Base-by-base conservation (phyloP, 2,888 invertebrate species). In the Caenorhabditis drosophilae region DNA sequence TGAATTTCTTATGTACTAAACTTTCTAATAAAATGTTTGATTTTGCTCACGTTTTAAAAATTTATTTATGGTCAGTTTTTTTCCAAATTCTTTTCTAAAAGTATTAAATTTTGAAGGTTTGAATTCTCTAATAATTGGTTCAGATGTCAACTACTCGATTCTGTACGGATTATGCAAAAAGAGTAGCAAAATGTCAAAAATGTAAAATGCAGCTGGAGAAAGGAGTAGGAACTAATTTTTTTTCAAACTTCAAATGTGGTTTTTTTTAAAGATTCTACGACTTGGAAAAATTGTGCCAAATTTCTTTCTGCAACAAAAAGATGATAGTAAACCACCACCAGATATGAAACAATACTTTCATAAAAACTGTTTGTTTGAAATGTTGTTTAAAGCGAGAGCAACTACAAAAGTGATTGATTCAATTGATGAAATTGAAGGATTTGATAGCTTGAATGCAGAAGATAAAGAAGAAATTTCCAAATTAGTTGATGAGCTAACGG, bases 101-200 rank as follows among this genome's bases (percentile, higher is more conserved):
- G n/a, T n/a, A n/a, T n/a, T n/a, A n/a, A n/a, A n/a, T n/a, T n/a
- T n/a, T n/a, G n/a, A n/a, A n/a, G n/a, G n/a, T n/a, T n/a, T n/a
- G n/a, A n/a, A n/a, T n/a, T n/a, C n/a, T n/a, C n/a, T n/a, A n/a
- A n/a, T n/a, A n/a, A n/a, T n/a, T n/a, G n/a, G n/a, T n/a, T n/a
- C n/a, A n/a, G n/a, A n/a, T 58, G n/a, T 55, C 84, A 4, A 82
- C 84, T 22, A 85, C 85, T 52, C 79, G 81, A 60, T 87, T 83
- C 84, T 88, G 87, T 54, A 88, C 89, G 11, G 93, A 93, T 74
- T 88, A 90, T 67, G 92, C 92, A 0, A 92, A 92, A 85, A 88
- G 89, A 12, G 90, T 90, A 48, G 90, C 93, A 0, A 88, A 89
- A 15, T 93, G 93, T 83, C 92, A 92, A 84, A 91, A 90, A 79